Evolutionary conservation across 1,140 invertebrate species (phyloP), one percentile per base, ranked within the genome.

Genomic region (Planococcus citri): DNA sequence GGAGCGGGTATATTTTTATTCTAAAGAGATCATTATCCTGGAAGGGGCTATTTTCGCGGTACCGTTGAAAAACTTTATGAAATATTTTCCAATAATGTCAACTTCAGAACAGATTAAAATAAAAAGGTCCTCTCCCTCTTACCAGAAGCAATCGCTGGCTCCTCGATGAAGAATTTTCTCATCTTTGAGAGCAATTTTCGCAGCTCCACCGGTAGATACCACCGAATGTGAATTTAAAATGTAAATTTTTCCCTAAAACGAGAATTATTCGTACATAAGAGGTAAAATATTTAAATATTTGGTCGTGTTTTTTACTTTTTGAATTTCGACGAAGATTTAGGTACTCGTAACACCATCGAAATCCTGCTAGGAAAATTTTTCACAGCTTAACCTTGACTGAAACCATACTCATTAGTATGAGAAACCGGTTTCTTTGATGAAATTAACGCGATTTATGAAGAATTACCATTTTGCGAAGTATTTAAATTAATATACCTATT

Each of bases 361-460:
- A 51, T 9, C 41, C 17, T 3, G 17, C 6, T 51, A 51, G 17
- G 17, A 51, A 51, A 51, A 51, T 51, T 51, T 51, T 51, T 51
- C 12, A 6, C 4, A 3, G 4, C 4, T 51, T 51, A 51, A 51
- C 41, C 41, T 51, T 51, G 41, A 51, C 41, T 4, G 17, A 20
- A 51, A 17, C 41, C 6, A 51, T 51, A 51, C 41, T 6, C 41
- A 20, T 14, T 51, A 20, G 6, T 14, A 51, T 20, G n/a, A 6
- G 4, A 51, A 51, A 51, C 41, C 41, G 41, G 41, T 51, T 51
- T 51, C 6, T 51, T n/a, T n/a, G n/a, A n/a, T n/a, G n/a, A 51
- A 51, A 51, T 51, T 51, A 51, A 51, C 41, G 41, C 41, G 41
- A 51, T 51, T 51, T 51, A 51, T 51, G 41, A 51, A 51, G 41